Evolutionary conservation across 2,888 invertebrate species (phyloP).

Genomic region (Synergus gifuensis): DNA sequence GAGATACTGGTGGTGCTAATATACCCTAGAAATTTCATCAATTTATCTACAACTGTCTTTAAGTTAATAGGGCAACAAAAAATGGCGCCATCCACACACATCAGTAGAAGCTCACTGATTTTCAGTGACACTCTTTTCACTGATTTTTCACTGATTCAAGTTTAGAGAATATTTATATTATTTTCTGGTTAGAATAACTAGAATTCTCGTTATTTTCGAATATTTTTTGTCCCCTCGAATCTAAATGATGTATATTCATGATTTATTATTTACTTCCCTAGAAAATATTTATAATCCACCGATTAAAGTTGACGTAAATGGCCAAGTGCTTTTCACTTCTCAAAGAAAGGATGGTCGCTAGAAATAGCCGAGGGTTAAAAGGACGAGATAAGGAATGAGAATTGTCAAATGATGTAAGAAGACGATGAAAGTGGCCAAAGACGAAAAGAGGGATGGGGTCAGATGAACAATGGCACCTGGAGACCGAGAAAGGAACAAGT

Average conservation of each 20-base stretch:
- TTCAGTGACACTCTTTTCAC: too few relatives aligned
- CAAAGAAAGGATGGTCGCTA: neutral
- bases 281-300: neutral
- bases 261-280: slow-evolving; percentile 11
- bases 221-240: neutral
- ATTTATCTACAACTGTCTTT: too few relatives aligned
- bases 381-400: slow-evolving; percentile 17
- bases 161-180: too few relatives aligned
- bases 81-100: too few relatives aligned
- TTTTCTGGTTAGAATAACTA: too few relatives aligned
- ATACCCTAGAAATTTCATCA: too few relatives aligned
- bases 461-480: slow-evolving; percentile 25
- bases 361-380: neutral
- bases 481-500: slow-evolving; percentile 6
- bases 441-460: neutral
- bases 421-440: slow-evolving; percentile 4
- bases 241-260: neutral
- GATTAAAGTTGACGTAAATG: slow-evolving; percentile 2
- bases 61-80: too few relatives aligned
- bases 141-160: too few relatives aligned
- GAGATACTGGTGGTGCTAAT: too few relatives aligned
- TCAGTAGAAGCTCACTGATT: too few relatives aligned
- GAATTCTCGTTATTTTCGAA: too few relatives aligned
- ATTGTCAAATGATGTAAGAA: slow-evolving; percentile 28
- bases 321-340: neutral